phyloP scores from a whole-genome alignment of 2,797 vertebrate genomes.

The Gadopsis marmoratus region DNA sequence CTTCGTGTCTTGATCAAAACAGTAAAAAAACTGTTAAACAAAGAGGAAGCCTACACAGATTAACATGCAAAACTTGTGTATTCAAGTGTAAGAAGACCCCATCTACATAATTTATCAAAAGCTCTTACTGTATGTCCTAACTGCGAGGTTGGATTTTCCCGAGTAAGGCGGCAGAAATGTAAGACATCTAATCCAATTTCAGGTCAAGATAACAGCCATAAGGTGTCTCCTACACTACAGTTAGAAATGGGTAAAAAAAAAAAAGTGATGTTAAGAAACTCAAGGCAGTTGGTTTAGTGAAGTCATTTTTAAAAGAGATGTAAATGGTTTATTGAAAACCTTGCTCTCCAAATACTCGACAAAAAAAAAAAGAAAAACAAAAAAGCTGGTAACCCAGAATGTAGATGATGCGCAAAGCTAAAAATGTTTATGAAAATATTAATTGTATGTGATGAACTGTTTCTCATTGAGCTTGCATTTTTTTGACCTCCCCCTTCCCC shows the following conservation, averaged over 20 bases:
- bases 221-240: neutral
- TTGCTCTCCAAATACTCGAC: slow-evolving; percentile 32
- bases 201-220: slow-evolving; percentile 4
- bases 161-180: neutral
- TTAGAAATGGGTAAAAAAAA: slow-evolving; percentile 3
- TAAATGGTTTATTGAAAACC: slow-evolving; percentile 48
- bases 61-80: neutral
- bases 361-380: neutral
- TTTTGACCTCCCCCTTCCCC: slow-evolving; percentile 8
- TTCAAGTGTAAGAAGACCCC: neutral
- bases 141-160: neutral
- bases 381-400: slow-evolving; percentile 20
- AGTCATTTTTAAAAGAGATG: slow-evolving; percentile 35
- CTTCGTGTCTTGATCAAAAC: neutral
- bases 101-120: neutral
- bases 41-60: neutral
- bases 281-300: slow-evolving; percentile 23
- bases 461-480: slow-evolving; percentile 34
- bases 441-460: slow-evolving; percentile 36
- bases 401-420: slow-evolving; percentile 13
- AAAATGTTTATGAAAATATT: slow-evolving; percentile 43
- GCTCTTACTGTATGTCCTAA: neutral
- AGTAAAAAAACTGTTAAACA: neutral
- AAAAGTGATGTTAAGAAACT: slow-evolving; percentile 17
- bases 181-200: slow-evolving; percentile 1